Conservation (phyloP, 2,888 invertebrate species). For the Drosophila recens region DNA sequence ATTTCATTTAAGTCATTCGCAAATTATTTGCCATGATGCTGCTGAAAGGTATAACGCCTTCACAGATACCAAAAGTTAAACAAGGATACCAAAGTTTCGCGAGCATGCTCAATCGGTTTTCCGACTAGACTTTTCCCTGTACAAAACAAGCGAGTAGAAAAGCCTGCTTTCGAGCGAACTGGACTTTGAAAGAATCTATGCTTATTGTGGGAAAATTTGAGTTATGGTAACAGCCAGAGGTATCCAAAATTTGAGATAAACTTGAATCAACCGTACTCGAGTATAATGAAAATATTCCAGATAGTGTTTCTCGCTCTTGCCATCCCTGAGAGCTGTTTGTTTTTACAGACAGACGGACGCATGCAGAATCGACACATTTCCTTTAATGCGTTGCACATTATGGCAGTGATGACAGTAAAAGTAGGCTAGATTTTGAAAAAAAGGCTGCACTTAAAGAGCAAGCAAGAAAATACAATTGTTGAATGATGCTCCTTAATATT, state of each 20-base stretch:
- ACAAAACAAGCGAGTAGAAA: too few species aligned
- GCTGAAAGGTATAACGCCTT: conserved; percentile 54
- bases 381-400: too few species aligned
- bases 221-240: background rate
- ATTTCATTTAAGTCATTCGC: conserved; percentile 78
- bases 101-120: background rate
- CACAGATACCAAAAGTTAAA: background rate
- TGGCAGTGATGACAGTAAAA: too few species aligned
- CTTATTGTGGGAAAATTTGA: background rate
- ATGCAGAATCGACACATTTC: too few species aligned
- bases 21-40: conserved; percentile 79
- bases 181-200: background rate
- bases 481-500: too few species aligned
- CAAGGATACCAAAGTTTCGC: background rate
- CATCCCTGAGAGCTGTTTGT: background rate
- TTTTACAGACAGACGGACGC: background rate
- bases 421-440: too few species aligned
- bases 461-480: too few species aligned
- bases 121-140: background rate
- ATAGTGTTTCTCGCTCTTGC: background rate
- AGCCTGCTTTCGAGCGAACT: background rate
- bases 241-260: background rate
- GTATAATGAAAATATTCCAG: background rate
- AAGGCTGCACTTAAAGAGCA: too few species aligned
- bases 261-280: too few species aligned